A percentile compares a stretch with the other conserved stretches of the same genome.
Evolutionary conservation across 1,140 invertebrate genomes (phyloP).

Genomic region (Rhopalosiphum maidis): DNA sequence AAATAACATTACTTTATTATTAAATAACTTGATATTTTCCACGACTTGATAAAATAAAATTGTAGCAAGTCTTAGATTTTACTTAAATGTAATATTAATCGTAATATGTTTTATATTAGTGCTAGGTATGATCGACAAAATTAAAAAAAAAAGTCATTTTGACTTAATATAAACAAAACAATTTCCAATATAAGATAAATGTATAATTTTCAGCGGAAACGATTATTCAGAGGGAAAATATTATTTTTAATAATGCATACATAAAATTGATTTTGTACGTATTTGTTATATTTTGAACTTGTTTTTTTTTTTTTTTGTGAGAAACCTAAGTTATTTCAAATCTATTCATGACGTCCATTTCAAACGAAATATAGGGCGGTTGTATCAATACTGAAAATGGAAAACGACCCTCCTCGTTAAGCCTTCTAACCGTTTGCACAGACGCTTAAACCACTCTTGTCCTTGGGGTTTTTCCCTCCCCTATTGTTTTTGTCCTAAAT

Average conservation of each 20-base stretch:
- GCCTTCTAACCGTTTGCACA: neutral
- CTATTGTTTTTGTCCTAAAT: slow-evolving; percentile 11
- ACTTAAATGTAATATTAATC: neutral
- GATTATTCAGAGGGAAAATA: neutral
- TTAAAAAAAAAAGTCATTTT: neutral
- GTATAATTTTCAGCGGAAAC: neutral
- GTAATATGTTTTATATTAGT: neutral
- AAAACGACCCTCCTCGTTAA: neutral
- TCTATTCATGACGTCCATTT: neutral
- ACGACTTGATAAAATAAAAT: neutral
- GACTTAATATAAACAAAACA: neutral
- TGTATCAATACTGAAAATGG: slow-evolving; percentile 10
- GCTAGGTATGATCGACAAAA: neutral
- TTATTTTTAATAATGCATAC: neutral
- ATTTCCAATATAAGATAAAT: neutral
- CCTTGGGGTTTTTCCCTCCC: neutral
- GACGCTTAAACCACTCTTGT: neutral
- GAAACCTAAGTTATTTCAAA: neutral
- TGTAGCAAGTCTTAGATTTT: neutral
- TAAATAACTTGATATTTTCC: neutral
- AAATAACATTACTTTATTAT: neutral
- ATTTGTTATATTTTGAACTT: neutral
- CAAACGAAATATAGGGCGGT: too few relatives aligned
- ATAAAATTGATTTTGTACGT: neutral
- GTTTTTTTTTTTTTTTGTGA: neutral